Conservation (phyloP, 2,797 vertebrate species). For the Lacerta viridis region DNA sequence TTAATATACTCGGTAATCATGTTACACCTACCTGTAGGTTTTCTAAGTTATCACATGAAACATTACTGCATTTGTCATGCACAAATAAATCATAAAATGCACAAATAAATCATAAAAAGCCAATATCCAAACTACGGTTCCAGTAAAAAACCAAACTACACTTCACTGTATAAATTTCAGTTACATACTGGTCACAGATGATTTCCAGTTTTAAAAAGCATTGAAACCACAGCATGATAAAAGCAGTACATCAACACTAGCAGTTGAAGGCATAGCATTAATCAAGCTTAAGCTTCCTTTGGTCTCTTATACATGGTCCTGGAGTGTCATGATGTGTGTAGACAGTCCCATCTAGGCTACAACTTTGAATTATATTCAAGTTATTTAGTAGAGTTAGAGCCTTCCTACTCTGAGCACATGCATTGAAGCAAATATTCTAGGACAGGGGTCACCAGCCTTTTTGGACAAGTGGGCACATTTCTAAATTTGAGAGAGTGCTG, state of each 20-base stretch:
- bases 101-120: constrained; percentile 59
- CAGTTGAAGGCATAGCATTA: background rate
- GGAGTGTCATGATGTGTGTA: background rate
- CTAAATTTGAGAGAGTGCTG: too few species aligned
- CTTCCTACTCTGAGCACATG: too few species aligned
- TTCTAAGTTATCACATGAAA: constrained; percentile 47
- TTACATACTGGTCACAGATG: constrained; percentile 13
- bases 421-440: too few species aligned
- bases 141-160: constrained; percentile 48
- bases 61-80: constrained; percentile 38
- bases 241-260: background rate
- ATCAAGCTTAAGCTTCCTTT: background rate
- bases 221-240: background rate
- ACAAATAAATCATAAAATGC: constrained; percentile 58
- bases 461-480: too few species aligned
- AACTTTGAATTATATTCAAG: background rate
- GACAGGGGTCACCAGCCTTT: too few species aligned
- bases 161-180: constrained; percentile 25
- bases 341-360: background rate
- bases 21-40: constrained; percentile 28
- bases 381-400: too few species aligned
- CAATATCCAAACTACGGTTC: constrained; percentile 59
- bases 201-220: constrained; percentile 17
- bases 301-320: too few species aligned
- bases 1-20: constrained; percentile 26